A percentile compares a stretch with the other conserved stretches of the same genome.
phyloP scores from a whole-genome alignment of 2,113 vertebrate genomes.

The Falco punctatus region DNA sequence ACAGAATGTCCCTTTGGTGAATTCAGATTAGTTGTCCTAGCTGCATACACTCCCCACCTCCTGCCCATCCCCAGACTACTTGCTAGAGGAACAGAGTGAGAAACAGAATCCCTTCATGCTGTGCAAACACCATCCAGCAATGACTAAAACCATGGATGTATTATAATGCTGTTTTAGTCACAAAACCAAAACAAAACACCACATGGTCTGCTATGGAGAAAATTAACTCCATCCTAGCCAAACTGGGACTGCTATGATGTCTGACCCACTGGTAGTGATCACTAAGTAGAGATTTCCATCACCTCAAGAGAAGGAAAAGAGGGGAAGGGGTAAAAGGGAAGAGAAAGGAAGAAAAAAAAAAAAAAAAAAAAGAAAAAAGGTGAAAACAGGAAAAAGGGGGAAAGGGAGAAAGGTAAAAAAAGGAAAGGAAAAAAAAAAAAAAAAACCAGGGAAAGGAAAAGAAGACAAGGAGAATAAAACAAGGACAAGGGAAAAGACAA shows the following conservation, averaged over 20 bases:
- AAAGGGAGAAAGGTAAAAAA: not conserved
- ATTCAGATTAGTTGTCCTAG: not conserved
- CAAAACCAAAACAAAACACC: not conserved
- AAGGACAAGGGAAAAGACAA: not conserved
- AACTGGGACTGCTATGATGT: not conserved
- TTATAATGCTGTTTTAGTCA: not conserved
- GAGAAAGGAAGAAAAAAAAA: not conserved
- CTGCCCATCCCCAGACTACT: not conserved
- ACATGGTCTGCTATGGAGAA: not conserved
- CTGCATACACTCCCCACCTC: not conserved
- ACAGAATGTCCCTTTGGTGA: not conserved
- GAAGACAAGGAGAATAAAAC: rapidly evolving
- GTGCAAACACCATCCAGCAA: not conserved
- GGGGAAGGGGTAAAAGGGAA: not conserved
- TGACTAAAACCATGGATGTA: not conserved
- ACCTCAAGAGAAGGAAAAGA: not conserved
- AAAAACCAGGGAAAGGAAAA: rapidly evolving
- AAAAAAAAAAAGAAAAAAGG: too few relatives aligned
- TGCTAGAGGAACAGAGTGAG: not conserved
- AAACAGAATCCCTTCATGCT: not conserved
- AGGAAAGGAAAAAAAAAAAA: too few relatives aligned
- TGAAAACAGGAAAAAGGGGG: rapidly evolving
- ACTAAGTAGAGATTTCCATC: not conserved
- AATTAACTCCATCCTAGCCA: not conserved
- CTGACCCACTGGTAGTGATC: not conserved